A percentile compares a stretch with the other conserved stretches of the same genome.
phyloP scores from a whole-genome alignment of 2,797 vertebrate genomes.

The Falco concolor region DNA sequence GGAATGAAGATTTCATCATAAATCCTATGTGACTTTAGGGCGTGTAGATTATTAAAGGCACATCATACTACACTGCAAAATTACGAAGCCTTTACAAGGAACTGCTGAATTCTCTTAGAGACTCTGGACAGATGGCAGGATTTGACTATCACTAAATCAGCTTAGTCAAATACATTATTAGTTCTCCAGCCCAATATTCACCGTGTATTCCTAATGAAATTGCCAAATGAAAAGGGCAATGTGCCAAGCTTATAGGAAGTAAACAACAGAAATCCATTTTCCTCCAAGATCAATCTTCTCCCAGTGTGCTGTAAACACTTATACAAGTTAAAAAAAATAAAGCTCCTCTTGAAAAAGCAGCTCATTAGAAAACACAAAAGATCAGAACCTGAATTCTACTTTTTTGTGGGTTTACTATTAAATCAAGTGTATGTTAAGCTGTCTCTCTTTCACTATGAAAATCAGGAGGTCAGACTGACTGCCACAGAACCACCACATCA shows the following conservation, averaged over 20 bases:
- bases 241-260: neutral
- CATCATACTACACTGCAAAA: neutral
- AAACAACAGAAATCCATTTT: conserved; percentile 8
- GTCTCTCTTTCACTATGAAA: neutral
- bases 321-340: neutral
- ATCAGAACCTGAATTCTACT: neutral
- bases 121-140: conserved; percentile 43
- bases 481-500: neutral
- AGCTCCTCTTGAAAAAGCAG: neutral
- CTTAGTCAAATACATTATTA: conserved; percentile 44
- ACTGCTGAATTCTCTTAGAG: neutral
- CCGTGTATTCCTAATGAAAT: conserved; percentile 3
- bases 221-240: neutral
- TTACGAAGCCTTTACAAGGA: neutral
- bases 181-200: conserved; percentile 22
- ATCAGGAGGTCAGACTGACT: neutral
- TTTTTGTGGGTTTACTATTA: neutral
- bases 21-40: neutral
- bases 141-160: conserved; percentile 32
- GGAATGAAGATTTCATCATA: conserved; percentile 20
- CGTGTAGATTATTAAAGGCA: neutral
- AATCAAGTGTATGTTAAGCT: neutral
- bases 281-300: neutral
- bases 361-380: neutral
- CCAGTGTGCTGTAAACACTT: neutral